Evolutionary conservation across 2,113 vertebrate species (phyloP).

Genomic region (Sapayoa aenigma): DNA sequence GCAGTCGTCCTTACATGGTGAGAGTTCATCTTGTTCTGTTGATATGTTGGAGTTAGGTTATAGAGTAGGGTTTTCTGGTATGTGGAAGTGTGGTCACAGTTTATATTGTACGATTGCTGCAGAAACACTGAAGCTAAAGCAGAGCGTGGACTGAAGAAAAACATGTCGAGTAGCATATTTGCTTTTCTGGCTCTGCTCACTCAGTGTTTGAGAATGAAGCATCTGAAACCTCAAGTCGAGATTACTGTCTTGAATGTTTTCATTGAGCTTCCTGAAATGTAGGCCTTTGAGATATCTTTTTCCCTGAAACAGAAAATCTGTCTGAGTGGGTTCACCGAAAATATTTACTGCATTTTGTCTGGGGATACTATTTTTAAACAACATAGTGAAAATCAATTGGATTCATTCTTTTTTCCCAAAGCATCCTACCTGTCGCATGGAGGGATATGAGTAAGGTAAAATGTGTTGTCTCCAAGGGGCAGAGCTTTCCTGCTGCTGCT

Average conservation of each 20-base stretch:
- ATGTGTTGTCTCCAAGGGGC: neutral
- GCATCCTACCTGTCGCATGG: neutral
- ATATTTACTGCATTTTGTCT: neutral
- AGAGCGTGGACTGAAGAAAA: neutral
- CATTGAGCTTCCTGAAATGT: neutral
- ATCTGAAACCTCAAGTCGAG: neutral
- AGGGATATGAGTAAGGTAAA: neutral
- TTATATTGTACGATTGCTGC: neutral
- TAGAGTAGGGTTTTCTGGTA: neutral
- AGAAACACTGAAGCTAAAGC: neutral
- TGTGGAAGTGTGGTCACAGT: neutral
- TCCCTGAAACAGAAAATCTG: neutral
- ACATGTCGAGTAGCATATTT: neutral
- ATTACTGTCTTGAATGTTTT: neutral
- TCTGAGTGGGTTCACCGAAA: neutral
- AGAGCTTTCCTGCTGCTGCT: neutral
- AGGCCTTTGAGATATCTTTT: neutral
- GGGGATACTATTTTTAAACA: neutral
- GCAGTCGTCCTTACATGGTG: constrained; percentile 80
- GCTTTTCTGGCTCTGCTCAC: neutral
- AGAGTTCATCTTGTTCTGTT: neutral
- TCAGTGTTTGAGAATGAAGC: neutral
- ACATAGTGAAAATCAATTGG: neutral
- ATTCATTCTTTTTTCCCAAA: accelerated
- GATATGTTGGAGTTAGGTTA: neutral